phyloP scores from a whole-genome alignment of 1,140 invertebrate species.

The Acromyrmex heyeri region DNA sequence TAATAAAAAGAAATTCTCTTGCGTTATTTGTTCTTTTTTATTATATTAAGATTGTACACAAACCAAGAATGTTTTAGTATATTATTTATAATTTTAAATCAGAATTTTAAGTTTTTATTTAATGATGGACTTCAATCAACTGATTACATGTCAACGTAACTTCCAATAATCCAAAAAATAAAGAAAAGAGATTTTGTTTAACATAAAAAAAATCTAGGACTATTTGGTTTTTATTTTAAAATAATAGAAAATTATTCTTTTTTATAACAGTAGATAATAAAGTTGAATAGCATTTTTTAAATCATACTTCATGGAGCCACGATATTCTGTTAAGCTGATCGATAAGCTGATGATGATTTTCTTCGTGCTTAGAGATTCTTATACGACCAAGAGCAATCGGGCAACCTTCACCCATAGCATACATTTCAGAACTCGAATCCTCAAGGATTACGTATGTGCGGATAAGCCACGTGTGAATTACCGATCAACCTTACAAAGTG shows the following conservation, averaged over 20 bases:
- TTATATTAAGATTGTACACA: background rate
- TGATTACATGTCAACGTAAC: background rate
- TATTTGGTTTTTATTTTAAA: background rate
- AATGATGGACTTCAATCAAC: background rate
- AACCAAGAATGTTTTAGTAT: background rate
- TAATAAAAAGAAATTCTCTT: background rate
- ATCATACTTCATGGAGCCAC: background rate
- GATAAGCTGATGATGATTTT: no score
- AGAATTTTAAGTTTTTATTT: constrained; percentile 4
- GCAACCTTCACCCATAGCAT: constrained; percentile 65
- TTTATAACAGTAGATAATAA: background rate
- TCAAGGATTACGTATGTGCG: background rate
- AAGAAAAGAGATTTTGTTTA: background rate
- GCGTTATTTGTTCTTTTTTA: background rate
- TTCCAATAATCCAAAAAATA: background rate
- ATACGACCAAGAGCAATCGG: constrained; percentile 52
- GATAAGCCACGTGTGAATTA: constrained; percentile 56
- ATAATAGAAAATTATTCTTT: background rate
- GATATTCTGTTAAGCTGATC: background rate
- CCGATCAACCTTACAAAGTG: constrained; percentile 49
- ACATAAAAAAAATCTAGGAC: background rate
- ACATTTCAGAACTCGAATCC: constrained; percentile 36
- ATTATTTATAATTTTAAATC: background rate
- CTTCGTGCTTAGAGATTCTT: constrained; percentile 70
- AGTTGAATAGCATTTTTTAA: background rate